phyloP scores from a whole-genome alignment of 2,888 invertebrate genomes.

The Stomorhina lunata region DNA sequence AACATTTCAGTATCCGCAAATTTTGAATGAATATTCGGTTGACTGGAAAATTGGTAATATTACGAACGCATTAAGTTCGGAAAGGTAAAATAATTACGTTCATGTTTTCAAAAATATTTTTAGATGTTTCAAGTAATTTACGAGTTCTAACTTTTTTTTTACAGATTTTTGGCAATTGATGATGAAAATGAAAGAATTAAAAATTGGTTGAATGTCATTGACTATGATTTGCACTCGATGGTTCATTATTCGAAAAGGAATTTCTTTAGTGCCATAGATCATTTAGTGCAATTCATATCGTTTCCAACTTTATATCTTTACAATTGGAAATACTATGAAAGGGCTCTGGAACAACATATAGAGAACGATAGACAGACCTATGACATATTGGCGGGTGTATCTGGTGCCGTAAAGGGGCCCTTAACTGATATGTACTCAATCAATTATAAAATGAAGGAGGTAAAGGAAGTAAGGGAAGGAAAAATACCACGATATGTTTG shows the following conservation, averaged over 20 bases:
- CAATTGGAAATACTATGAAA: slow-evolving; percentile 54
- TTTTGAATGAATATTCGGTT: too few species aligned
- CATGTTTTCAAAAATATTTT: too few species aligned
- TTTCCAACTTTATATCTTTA: slow-evolving; percentile 54
- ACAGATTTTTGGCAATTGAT: too few species aligned
- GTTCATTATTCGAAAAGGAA: too few species aligned
- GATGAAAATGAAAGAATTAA: too few species aligned
- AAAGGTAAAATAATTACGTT: too few species aligned
- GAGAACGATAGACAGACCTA: slow-evolving; percentile 7
- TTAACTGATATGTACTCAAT: not conserved
- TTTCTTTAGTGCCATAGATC: too few species aligned
- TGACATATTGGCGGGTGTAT: slow-evolving; percentile 52
- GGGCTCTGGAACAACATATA: slow-evolving; percentile 30
- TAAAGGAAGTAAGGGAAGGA: not conserved
- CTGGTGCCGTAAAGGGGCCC: not conserved
- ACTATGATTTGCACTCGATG: not conserved
- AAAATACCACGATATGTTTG: slow-evolving; percentile 58
- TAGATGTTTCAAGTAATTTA: too few species aligned
- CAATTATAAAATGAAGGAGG: not conserved
- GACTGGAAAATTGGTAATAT: too few species aligned
- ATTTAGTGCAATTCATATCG: slow-evolving; percentile 44
- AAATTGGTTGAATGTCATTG: too few species aligned
- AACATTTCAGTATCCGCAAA: slow-evolving; percentile 3
- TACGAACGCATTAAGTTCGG: too few species aligned
- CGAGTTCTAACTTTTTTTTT: too few species aligned